Evolutionary conservation across 2,888 invertebrate genomes (phyloP).

Genomic region (Leucophora obtusa): DNA sequence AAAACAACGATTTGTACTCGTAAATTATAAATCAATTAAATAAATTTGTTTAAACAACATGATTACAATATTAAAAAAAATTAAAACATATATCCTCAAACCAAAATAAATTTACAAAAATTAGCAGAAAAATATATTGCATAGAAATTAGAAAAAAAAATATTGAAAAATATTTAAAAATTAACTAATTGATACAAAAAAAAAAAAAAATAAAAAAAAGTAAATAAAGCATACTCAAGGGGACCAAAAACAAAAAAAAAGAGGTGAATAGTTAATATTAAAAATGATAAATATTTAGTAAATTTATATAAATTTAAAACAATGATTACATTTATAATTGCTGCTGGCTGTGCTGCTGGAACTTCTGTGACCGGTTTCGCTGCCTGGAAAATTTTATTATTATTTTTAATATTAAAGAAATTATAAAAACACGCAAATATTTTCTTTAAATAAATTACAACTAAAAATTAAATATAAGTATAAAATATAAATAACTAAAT

Average conservation of each 20-base stretch:
- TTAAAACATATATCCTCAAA: neutral
- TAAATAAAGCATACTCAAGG: slow-evolving; percentile 55
- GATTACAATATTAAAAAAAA: neutral
- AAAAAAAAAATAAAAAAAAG: slow-evolving; percentile 1
- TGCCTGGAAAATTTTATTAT: slow-evolving; percentile 82
- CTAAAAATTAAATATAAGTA: neutral
- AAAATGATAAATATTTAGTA: slow-evolving; percentile 43
- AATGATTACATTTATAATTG: slow-evolving; percentile 79
- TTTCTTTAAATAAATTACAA: neutral
- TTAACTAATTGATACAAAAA: slow-evolving; percentile 6
- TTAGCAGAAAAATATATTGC: neutral
- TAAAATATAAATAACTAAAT: neutral
- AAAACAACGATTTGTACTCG: slow-evolving; percentile 25
- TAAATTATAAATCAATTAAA: neutral
- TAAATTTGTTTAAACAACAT: neutral
- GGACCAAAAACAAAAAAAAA: slow-evolving; percentile 41
- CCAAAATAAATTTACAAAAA: neutral
- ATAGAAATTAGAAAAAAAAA: slow-evolving; percentile 32
- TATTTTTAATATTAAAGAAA: slow-evolving; percentile 34
- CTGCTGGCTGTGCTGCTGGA: slow-evolving; percentile 80
- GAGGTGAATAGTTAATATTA: slow-evolving; percentile 27
- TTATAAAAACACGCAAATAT: slow-evolving; percentile 10
- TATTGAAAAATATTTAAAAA: slow-evolving; percentile 25
- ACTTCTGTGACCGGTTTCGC: slow-evolving; percentile 85
- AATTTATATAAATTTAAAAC: slow-evolving; percentile 64